Percentiles rank a stretch among this genome's conserved stretches.
Evolutionary conservation across 2,888 invertebrate species (phyloP).

Genomic region (Thereva unica): DNA sequence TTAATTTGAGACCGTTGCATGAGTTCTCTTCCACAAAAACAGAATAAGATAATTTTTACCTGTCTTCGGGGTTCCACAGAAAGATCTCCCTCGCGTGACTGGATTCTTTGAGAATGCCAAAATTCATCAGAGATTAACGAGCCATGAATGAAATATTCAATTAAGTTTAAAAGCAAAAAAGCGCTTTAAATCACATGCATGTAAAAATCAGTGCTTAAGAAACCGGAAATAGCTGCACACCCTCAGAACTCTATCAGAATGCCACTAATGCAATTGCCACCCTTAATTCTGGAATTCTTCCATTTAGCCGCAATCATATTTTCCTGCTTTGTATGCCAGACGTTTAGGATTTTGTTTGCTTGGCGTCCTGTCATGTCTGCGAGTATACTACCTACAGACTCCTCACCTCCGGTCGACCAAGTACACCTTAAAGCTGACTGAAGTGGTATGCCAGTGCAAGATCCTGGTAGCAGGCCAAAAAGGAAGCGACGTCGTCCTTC

Average conservation of each 20-base stretch:
- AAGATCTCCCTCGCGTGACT: too few species aligned
- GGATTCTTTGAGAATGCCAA: too few species aligned
- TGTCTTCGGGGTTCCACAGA: too few species aligned
- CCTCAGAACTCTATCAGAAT: background rate
- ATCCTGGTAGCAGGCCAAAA: conserved; percentile 18
- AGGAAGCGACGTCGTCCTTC: conserved; percentile 23
- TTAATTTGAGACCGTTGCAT: too few species aligned
- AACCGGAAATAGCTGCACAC: background rate
- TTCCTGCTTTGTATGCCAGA: conserved; percentile 27
- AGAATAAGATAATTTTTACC: too few species aligned
- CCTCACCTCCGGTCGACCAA: conserved; percentile 5
- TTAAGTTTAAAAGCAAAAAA: too few species aligned
- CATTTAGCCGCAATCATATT: conserved; percentile 31
- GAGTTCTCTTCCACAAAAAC: too few species aligned
- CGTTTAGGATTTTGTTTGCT: conserved; percentile 27
- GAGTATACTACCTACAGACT: background rate
- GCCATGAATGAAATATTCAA: too few species aligned
- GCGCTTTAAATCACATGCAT: too few species aligned
- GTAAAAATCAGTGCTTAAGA: conserved; percentile 9
- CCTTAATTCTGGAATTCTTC: conserved; percentile 22
- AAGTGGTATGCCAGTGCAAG: background rate
- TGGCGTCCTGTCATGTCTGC: conserved; percentile 22
- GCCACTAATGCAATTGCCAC: conserved; percentile 24
- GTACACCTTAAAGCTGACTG: background rate
- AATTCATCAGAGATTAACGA: too few species aligned